These are phyloP conservation scores for Hydriomena furcata DNA, from an alignment of 2,888 invertebrate genomes.

Conservation along the genomic window DNA sequence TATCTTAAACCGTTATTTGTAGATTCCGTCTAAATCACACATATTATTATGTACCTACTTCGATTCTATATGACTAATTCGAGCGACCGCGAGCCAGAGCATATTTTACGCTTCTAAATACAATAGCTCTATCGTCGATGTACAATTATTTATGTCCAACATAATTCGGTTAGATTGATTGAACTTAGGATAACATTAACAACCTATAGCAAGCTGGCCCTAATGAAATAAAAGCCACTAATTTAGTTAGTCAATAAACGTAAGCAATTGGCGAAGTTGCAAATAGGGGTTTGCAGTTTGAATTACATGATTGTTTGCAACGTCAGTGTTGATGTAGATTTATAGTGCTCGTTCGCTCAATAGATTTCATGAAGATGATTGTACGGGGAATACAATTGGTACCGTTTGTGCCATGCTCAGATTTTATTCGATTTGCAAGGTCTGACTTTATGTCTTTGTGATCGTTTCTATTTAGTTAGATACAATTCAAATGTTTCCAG, in stretches of 20 bases:
- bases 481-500: too few relatives aligned
- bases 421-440: conserved; percentile 32
- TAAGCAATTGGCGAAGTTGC: conserved; percentile 63
- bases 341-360: conserved; percentile 57
- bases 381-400: conserved; percentile 48
- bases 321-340: conserved; percentile 73
- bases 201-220: conserved; percentile 17
- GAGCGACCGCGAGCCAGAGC: too few relatives aligned
- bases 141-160: too few relatives aligned
- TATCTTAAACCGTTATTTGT: too few relatives aligned
- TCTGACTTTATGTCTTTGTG: conserved; percentile 11
- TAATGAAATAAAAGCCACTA: conserved; percentile 57
- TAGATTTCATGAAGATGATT: conserved; percentile 55
- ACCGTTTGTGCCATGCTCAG: conserved; percentile 40
- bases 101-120: too few relatives aligned
- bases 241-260: conserved; percentile 51
- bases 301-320: conserved; percentile 75
- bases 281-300: conserved; percentile 68
- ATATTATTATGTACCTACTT: too few relatives aligned
- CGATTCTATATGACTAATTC: too few relatives aligned
- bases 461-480: neutral
- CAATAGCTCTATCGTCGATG: too few relatives aligned
- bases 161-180: too few relatives aligned
- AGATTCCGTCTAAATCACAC: too few relatives aligned
- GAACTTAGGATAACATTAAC: neutral